Evolutionary conservation across 2,797 vertebrate genomes (phyloP).

Genomic region (Neosalanx taihuensis): DNA sequence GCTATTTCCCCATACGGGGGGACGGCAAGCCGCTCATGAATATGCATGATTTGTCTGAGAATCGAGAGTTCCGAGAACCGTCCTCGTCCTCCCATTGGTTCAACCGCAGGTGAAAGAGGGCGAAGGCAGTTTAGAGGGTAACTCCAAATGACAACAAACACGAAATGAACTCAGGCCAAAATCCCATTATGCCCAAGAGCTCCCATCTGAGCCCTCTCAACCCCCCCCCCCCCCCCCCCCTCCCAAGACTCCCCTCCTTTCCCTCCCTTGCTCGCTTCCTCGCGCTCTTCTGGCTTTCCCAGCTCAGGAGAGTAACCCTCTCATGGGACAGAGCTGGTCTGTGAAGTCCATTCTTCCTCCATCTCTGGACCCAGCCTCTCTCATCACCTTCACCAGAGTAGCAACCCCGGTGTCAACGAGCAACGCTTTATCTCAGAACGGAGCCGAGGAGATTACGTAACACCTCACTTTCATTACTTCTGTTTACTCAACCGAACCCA

Average conservation of each 20-base stretch:
- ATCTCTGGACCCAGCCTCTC: not conserved
- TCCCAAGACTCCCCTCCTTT: slow-evolving; percentile 12
- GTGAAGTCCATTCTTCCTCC: not conserved
- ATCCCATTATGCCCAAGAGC: slow-evolving; percentile 25
- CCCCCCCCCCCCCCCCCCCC: not conserved
- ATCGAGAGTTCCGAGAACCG: slow-evolving; percentile 26
- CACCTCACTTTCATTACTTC: slow-evolving; percentile 8
- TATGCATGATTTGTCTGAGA: slow-evolving; percentile 27
- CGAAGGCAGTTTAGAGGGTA: not conserved
- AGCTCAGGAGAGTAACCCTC: no score
- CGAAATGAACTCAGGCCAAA: slow-evolving; percentile 29
- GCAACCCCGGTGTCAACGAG: slow-evolving; percentile 49
- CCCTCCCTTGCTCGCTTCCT: not conserved
- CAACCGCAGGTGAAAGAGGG: slow-evolving; percentile 33
- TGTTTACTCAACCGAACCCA: no score
- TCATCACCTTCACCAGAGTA: slow-evolving; percentile 8
- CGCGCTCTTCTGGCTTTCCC: no score
- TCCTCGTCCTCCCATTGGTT: slow-evolving; percentile 16
- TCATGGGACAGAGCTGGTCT: not conserved
- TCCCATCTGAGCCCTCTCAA: slow-evolving; percentile 3
- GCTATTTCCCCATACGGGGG: not conserved
- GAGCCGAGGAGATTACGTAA: slow-evolving; percentile 35
- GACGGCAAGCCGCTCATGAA: slow-evolving; percentile 22
- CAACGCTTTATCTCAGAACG: slow-evolving; percentile 36
- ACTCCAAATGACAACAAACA: slow-evolving; percentile 14